phyloP scores from a whole-genome alignment of 1,140 invertebrate genomes.

The Ctenoplectra terminalis region DNA sequence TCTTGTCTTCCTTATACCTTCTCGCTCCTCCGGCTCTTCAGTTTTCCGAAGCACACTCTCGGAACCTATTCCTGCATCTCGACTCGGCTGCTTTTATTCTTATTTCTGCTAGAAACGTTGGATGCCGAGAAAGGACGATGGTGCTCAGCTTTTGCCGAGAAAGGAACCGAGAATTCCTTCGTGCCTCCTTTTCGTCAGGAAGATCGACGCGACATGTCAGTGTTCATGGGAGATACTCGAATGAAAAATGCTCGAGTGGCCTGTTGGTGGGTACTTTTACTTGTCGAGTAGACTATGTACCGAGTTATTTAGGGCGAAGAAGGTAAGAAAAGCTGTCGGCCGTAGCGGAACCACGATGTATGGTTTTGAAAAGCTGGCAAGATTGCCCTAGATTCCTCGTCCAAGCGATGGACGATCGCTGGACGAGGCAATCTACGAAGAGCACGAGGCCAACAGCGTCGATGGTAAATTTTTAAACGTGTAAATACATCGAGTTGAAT shows the following conservation, averaged over 20 bases:
- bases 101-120: slow-evolving; percentile 40
- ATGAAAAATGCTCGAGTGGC: slow-evolving; percentile 53
- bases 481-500: background rate
- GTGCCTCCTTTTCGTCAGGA: background rate
- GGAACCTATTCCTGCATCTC: slow-evolving; percentile 43
- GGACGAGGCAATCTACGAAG: background rate
- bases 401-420: background rate
- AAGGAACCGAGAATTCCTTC: slow-evolving; percentile 26
- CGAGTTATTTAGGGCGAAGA: slow-evolving; percentile 45
- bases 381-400: slow-evolving; percentile 28
- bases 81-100: slow-evolving; percentile 47
- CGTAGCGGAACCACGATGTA: background rate
- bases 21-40: background rate
- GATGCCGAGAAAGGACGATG: slow-evolving; percentile 36
- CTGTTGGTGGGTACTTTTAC: background rate
- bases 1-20: background rate
- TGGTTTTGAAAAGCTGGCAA: background rate
- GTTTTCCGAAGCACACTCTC: background rate
- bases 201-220: background rate
- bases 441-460: too few species aligned
- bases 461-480: slow-evolving; percentile 6
- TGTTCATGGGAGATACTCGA: slow-evolving; percentile 18
- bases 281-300: background rate
- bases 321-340: background rate
- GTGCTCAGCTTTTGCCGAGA: slow-evolving; percentile 24